phyloP scores from a whole-genome alignment of 2,797 vertebrate genomes.

The Schizopygopsis malacanthus region DNA sequence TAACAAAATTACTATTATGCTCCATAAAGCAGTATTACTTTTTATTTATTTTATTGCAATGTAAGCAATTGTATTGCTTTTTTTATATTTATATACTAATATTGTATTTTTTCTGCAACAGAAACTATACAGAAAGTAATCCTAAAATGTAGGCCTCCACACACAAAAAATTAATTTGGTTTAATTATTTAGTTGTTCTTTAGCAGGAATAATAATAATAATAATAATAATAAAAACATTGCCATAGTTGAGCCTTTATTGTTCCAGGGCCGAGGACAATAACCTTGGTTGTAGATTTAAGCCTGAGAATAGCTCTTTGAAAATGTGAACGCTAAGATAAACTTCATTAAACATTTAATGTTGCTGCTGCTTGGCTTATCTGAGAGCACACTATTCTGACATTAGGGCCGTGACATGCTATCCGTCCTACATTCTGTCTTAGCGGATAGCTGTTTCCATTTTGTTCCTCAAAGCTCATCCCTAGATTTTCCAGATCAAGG shows the following conservation, averaged over 20 bases:
- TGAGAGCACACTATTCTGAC: conserved; percentile 1
- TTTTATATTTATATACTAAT: neutral
- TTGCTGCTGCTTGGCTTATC: neutral
- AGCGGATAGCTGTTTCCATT: conserved; percentile 11
- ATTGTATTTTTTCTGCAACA: neutral
- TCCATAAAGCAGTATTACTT: neutral
- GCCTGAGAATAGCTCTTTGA: neutral
- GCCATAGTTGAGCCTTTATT: neutral
- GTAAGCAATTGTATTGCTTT: neutral
- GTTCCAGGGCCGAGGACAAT: neutral
- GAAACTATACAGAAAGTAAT: neutral
- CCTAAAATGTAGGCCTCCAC: neutral
- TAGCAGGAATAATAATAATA: neutral
- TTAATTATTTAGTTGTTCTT: neutral
- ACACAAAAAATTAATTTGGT: neutral
- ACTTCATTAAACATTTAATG: conserved; percentile 31
- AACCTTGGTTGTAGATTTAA: neutral
- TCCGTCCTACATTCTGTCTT: neutral
- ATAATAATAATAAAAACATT: neutral
- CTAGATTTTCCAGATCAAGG: conserved; percentile 39
- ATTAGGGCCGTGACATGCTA: neutral
- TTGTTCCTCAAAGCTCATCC: conserved; percentile 24
- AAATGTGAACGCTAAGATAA: conserved; percentile 5
- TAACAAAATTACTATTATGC: neutral
- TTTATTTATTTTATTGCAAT: neutral